phyloP scores from a whole-genome alignment of 2,797 vertebrate genomes.

The Centroberyx gerrardi region DNA sequence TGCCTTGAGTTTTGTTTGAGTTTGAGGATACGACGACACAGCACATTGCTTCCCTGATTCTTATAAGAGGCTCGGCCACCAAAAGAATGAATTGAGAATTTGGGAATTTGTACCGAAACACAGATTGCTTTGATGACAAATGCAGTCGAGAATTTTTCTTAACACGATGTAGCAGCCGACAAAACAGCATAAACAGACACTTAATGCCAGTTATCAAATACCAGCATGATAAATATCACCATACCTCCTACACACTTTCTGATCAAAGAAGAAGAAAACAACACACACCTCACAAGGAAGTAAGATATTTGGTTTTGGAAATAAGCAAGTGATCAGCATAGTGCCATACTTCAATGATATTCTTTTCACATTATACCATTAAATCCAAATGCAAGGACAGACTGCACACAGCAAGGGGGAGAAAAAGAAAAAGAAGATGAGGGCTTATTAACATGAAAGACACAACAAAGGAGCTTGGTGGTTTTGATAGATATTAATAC shows the following conservation, averaged over 20 bases:
- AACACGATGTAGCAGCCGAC: not conserved
- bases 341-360: not conserved
- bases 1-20: conserved; percentile 62
- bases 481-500: not conserved
- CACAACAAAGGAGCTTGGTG: conserved; percentile 15
- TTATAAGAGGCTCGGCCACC: conserved; percentile 8
- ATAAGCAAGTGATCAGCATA: not conserved
- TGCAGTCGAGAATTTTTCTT: not conserved
- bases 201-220: conserved; percentile 52
- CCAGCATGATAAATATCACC: conserved; percentile 57
- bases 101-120: not conserved
- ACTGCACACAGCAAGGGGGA: not conserved
- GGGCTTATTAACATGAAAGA: conserved; percentile 25
- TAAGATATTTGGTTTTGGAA: not conserved
- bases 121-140: conserved; percentile 10
- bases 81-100: conserved; percentile 16
- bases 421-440: too few relatives aligned
- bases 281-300: not conserved
- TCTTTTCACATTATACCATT: not conserved
- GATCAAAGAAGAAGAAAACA: conserved; percentile 45
- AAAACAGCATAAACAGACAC: conserved; percentile 7
- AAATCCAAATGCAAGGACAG: conserved; percentile 20
- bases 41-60: conserved; percentile 36
- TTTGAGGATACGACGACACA: conserved; percentile 56
- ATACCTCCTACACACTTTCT: conserved; percentile 52